phyloP scores from a whole-genome alignment of 2,797 vertebrate genomes.

The Pangasius djambal region DNA sequence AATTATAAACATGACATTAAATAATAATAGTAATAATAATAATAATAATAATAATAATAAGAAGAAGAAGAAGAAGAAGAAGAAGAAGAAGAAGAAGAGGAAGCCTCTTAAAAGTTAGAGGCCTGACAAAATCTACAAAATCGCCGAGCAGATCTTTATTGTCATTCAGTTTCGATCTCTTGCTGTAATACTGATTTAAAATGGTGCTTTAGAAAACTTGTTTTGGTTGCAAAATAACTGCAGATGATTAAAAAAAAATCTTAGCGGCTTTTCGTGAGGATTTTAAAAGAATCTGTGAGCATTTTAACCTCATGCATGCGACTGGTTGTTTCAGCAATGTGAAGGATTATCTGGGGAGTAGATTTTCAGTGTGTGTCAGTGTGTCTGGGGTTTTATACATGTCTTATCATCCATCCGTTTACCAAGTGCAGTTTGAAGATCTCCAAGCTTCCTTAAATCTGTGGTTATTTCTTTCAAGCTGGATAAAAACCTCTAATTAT shows the following conservation, averaged over 20 bases:
- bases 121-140: not conserved
- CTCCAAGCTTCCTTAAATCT: not conserved
- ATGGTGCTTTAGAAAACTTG: not conserved
- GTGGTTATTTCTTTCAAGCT: not conserved
- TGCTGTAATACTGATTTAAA: not conserved
- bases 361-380: not conserved
- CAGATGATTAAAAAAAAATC: not conserved
- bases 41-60: conserved; percentile 2
- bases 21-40: not conserved
- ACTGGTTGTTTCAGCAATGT: not conserved
- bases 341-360: not conserved
- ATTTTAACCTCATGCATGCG: not conserved
- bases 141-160: not conserved
- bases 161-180: not conserved
- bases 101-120: not conserved
- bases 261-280: not conserved
- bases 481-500: not conserved
- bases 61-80: too few species aligned
- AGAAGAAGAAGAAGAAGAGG: too few species aligned
- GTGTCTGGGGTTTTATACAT: not conserved
- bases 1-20: not conserved
- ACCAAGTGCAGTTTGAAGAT: not conserved
- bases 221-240: too few species aligned
- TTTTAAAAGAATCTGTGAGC: not conserved
- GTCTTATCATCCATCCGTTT: not conserved